Evolutionary conservation across 2,113 vertebrate species (phyloP), one percentile per base, ranked within the genome.

Genomic region (Anolis carolinensis): DNA sequence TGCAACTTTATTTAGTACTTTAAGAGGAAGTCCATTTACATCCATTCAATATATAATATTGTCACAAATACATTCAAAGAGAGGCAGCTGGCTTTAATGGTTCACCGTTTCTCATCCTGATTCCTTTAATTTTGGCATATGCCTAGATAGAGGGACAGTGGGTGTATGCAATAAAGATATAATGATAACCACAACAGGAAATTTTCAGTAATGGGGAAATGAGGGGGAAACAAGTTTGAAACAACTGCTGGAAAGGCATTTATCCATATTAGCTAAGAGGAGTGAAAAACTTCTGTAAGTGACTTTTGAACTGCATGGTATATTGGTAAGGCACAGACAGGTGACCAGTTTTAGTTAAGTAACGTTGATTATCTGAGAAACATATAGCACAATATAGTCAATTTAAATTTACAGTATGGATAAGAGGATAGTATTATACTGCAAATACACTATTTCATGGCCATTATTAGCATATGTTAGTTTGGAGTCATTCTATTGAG

Each of bases 131-230:
- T 65, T 52, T 36, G 25, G 39, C 59, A 55, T 86, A 74, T 73
- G 30, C 75, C 85, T 86, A 75, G 75, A 55, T 86, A 81, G 78
- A 74, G 11, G n/a, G 70, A 18, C 63, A 67, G 34, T 55, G 71
- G 32, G 39, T 30, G 27, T 75, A 20, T 74, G 85, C 21, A 73
- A 52, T 65, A 74, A 65, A 74, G 59, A 67, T 34, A 34, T 81
- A 74, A 74, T 50, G 68, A 80, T 73, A 70, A 81, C 55, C 39
- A 75, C 59, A 67, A 52, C 79, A 75, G 84, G 77, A 79, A 86
- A 73, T 86, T 86, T 75, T 76, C 39, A 36, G 79, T 86, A 86
- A 86, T 86, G 62, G 32, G 59, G 48, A 81, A 86, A 86, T 75
- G 79, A 52, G 59, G 79, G 71, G 23, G 71, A 74, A 80, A 30